Percentiles rank a stretch among this genome's conserved stretches.
Conservation (phyloP, 2,113 vertebrate species). For the Hymenochirus boettgeri region DNA sequence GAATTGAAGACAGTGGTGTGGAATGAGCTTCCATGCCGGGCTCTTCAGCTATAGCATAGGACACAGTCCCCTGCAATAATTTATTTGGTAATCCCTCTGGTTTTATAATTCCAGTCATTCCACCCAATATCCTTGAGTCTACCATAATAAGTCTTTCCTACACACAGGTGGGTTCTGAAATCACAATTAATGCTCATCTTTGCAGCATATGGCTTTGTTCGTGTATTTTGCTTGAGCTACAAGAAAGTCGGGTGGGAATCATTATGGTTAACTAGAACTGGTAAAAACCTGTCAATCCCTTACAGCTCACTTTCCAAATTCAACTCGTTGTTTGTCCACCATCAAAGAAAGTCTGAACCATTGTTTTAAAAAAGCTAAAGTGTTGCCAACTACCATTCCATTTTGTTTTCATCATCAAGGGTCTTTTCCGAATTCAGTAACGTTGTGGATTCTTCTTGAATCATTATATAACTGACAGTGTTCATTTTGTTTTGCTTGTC, state of each 20-base stretch:
- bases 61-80: constrained; percentile 92
- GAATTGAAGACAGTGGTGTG: constrained; percentile 85
- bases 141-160: constrained; percentile 86
- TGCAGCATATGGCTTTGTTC: constrained; percentile 61
- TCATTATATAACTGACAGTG: constrained; percentile 58
- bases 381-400: constrained; percentile 72
- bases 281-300: constrained; percentile 48
- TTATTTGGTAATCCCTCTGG: constrained; percentile 94
- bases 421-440: constrained; percentile 65
- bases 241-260: constrained; percentile 76
- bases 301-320: constrained; percentile 64
- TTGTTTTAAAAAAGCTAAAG: constrained; percentile 66
- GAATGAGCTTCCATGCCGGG: constrained; percentile 90
- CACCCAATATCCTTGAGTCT: constrained; percentile 92
- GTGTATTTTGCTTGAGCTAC: constrained; percentile 70
- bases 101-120: constrained; percentile 96
- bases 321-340: constrained; percentile 55
- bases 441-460: constrained; percentile 47
- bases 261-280: constrained; percentile 42
- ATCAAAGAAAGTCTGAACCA: constrained; percentile 66
- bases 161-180: constrained; percentile 80
- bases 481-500: constrained; percentile 44
- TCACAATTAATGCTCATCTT: constrained; percentile 83
- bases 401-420: constrained; percentile 58
- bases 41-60: constrained; percentile 80